Evolutionary conservation across 2,888 invertebrate species (phyloP), one percentile per base, ranked within the genome.

Genomic region (Mycalesis mineus): DNA sequence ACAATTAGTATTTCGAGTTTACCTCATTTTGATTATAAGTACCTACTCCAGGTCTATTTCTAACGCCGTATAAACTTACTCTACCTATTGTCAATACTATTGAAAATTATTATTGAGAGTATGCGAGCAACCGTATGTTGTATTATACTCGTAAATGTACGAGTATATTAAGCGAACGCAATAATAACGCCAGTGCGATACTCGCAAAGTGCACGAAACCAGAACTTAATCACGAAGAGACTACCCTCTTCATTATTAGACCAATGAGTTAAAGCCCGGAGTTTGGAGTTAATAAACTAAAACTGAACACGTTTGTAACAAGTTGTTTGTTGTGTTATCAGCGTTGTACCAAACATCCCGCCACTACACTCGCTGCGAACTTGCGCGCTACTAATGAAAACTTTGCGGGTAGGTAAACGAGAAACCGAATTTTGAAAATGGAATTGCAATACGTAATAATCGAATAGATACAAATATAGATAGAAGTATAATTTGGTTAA

Each of bases 221-320:
- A 44, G 48, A 73, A 75, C 79, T 82, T 83, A 84, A 84, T 84
- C 78, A 84, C 80, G 70, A 71, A 71, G 67, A 52, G 55, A 39
- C 40, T 75, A 77, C 82, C 78, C 81, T 80, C 84, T 84, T 84
- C 81, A 84, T 86, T 86, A 86, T 81, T 81, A 79, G 81, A 83
- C 83, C 84, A 86, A 85, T 87, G 85, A 87, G 83, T 84, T 82
- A 82, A 84, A 84, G 77, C 83, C 82, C 84, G 85, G 84, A 88
- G 87, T 82, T 87, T 80, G 74, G 75, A 78, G 87, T 84, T 86
- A 88, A 52, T 52, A 87, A 88, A 86, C 88, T 88, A 85, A 88
- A 88, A 88, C 88, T 88, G 86, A 88, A 88, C 86, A 87, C 85
- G 88, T 88, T 88, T 85, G 88, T 87, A 88, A 88, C 88, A 87